Evolutionary conservation across 2,888 invertebrate genomes (phyloP).

Genomic region (Plebejus anna): DNA sequence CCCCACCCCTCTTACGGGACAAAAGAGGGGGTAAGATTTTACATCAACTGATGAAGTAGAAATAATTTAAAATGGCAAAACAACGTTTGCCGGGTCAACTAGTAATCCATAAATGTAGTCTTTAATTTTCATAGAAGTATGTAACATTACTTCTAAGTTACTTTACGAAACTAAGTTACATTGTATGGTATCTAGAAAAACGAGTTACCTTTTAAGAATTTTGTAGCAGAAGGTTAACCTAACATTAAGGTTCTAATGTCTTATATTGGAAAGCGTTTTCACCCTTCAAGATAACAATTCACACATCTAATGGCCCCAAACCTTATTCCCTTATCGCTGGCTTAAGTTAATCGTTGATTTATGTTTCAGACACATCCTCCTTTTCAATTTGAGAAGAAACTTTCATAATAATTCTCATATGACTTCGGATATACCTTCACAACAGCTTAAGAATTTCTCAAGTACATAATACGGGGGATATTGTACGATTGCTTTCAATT

Average conservation of each 20-base stretch:
- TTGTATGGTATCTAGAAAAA: too few species aligned
- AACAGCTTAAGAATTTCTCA: constrained; percentile 11
- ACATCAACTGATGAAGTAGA: too few species aligned
- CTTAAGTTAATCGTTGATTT: constrained; percentile 60
- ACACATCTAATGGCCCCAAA: constrained; percentile 42
- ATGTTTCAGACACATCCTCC: constrained; percentile 46
- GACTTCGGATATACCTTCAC: constrained; percentile 1
- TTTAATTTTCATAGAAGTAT: too few species aligned
- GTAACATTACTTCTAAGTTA: too few species aligned
- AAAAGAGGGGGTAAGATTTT: too few species aligned
- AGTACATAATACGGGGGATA: neutral
- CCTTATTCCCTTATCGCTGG: constrained; percentile 44
- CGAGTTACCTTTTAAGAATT: too few species aligned
- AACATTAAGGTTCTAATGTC: neutral
- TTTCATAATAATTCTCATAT: constrained; percentile 25
- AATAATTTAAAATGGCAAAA: too few species aligned
- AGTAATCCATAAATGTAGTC: too few species aligned
- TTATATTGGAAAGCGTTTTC: neutral
- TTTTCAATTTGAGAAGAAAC: constrained; percentile 26
- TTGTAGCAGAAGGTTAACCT: too few species aligned
- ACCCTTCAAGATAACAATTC: constrained; percentile 20
- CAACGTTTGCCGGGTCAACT: too few species aligned
- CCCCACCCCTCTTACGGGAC: too few species aligned
- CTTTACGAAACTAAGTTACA: too few species aligned
- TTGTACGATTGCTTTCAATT: constrained; percentile 1